Evolutionary conservation across 1,140 invertebrate species (phyloP), one percentile per base, ranked within the genome.

Genomic region (Dryas iulia): DNA sequence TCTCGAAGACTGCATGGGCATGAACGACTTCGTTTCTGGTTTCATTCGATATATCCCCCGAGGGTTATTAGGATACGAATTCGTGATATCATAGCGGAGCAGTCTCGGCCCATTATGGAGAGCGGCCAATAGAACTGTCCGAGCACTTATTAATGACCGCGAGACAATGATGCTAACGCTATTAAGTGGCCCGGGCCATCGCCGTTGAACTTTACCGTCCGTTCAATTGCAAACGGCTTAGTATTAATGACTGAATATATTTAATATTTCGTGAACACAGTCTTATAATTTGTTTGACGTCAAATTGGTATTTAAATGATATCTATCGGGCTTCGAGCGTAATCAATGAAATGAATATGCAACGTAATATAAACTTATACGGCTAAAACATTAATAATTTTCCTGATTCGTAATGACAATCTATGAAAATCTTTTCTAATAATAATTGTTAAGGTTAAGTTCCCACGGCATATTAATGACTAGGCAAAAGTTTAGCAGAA

Each of bases 401-500:
- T 21, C 18, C 39, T 8, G 18, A 21, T 47, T 47, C 7, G 14
- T 47, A 10, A 47, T 47, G 2, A 8, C 39, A 47, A 47, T 47
- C 5, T 18, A 39, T 6, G 47, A 47, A 61, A 62, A 62, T 62
- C 0, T 62, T 33, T 31, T 24, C 52, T 54, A 53, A 54, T 63
- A 30, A 63, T 56, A 33, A 59, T 53, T n/a, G 30, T 53, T 52
- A 72, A 74, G 39, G 64, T 72, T 77, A 68, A 39, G 74, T 86
- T 90, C 86, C 79, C 88, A 88, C 87, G 84, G 77, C 72, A 68
- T 74, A 86, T 82, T 82, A 82, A 88, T 90, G 88, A 90, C 87
- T 86, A 77, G 81, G 78, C 86, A 86, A 86, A 82, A 86, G 73
- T 83, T 79, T 79, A 74, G 80, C 76, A 74, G 76, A 83, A 78